These are phyloP conservation scores for Natrix natrix DNA, from an alignment of 2,797 vertebrate species.

Conservation along the genomic window DNA sequence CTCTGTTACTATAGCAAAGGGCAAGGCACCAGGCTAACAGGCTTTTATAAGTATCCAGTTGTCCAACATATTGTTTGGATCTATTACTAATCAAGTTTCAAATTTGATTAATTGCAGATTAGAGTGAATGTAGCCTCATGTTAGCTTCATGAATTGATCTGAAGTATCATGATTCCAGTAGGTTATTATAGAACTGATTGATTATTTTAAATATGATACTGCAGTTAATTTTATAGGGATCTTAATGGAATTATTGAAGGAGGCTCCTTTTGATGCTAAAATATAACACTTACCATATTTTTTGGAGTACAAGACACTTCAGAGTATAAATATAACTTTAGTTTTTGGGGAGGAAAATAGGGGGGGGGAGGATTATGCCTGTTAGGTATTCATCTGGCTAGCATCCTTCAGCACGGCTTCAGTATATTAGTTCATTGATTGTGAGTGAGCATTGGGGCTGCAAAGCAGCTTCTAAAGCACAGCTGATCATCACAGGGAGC, in stretches of 20 bases:
- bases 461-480: too few relatives aligned
- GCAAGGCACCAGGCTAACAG: neutral
- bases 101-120: neutral
- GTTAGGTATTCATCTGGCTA: too few relatives aligned
- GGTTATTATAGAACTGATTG: neutral
- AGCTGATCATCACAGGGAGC: too few relatives aligned
- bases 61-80: neutral
- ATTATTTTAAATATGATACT: neutral
- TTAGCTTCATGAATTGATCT: neutral
- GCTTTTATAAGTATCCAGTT: neutral
- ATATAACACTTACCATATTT: neutral
- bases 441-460: too few relatives aligned
- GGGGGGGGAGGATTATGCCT: too few relatives aligned
- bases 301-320: too few relatives aligned
- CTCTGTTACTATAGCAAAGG: neutral
- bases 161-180: neutral
- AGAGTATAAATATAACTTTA: too few relatives aligned
- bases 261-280: neutral
- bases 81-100: neutral
- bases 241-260: neutral
- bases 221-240: neutral
- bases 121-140: neutral
- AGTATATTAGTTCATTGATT: too few relatives aligned
- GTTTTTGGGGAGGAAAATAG: too few relatives aligned
- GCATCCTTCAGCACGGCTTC: too few relatives aligned